phyloP scores from a whole-genome alignment of 1,140 invertebrate species.

The Camponotus vicinus region DNA sequence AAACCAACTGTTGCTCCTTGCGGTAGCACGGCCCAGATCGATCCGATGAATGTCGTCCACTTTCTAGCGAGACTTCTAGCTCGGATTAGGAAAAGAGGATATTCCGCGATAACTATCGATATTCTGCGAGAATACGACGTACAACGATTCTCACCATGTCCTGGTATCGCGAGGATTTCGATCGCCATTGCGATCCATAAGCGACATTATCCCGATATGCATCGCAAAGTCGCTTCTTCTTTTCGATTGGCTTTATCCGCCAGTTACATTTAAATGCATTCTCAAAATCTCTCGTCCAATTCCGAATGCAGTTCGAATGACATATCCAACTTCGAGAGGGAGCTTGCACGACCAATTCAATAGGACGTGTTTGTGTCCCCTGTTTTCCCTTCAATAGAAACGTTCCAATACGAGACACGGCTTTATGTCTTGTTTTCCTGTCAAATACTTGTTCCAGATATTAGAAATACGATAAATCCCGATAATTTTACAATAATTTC shows the following conservation, averaged over 20 bases:
- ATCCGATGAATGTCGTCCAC: constrained; percentile 72
- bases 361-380: constrained; percentile 1
- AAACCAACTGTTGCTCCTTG: constrained; percentile 78
- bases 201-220: neutral
- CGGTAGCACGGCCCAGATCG: constrained; percentile 69
- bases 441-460: constrained; percentile 16
- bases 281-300: constrained; percentile 22
- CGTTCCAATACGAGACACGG: constrained; percentile 16
- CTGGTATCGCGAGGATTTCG: constrained; percentile 20
- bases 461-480: constrained; percentile 18
- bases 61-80: constrained; percentile 31
- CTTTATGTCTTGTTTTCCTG: neutral
- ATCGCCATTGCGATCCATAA: neutral
- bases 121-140: constrained; percentile 35
- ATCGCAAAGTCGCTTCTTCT: neutral
- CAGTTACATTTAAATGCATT: constrained; percentile 39
- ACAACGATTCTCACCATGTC: neutral
- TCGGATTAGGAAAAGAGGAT: constrained; percentile 17
- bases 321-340: constrained; percentile 25
- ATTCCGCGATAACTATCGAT: constrained; percentile 63
- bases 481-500: constrained; percentile 12
- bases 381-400: constrained; percentile 19
- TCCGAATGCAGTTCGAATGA: constrained; percentile 24
- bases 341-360: constrained; percentile 32
- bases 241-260: constrained; percentile 22